Evolutionary conservation across 1,140 invertebrate species (phyloP).

Genomic region (Globodera ellingtonae): DNA sequence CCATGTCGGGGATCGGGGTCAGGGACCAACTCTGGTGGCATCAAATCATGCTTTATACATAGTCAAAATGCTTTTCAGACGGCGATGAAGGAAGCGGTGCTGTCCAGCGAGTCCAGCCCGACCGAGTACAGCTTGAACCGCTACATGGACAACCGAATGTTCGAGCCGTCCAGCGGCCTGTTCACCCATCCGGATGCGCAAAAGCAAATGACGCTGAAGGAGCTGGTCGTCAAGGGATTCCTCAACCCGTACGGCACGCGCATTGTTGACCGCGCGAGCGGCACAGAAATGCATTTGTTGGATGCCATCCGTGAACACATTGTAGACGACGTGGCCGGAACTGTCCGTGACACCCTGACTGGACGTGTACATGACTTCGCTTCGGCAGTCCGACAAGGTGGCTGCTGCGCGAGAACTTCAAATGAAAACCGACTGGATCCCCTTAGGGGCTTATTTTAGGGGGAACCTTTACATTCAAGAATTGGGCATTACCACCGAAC

Average conservation of each 20-base stretch:
- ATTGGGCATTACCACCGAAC: no score
- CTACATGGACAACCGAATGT: slow-evolving; percentile 36
- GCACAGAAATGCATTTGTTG: slow-evolving; percentile 77
- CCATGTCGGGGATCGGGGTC: no score
- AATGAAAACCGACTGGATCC: no score
- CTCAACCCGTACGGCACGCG: slow-evolving; percentile 50
- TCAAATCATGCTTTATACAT: no score
- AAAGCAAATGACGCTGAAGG: slow-evolving; percentile 53
- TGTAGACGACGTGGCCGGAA: slow-evolving; percentile 77
- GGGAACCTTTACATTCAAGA: no score
- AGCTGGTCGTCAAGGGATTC: slow-evolving; percentile 56
- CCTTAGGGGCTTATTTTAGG: no score
- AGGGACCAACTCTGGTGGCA: no score
- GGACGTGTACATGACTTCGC: slow-evolving; percentile 59
- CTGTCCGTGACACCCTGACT: slow-evolving; percentile 73
- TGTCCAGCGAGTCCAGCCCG: background rate
- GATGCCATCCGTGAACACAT: slow-evolving; percentile 81
- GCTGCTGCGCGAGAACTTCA: no score
- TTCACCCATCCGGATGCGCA: slow-evolving; percentile 43
- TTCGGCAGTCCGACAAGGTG: slow-evolving; percentile 38
- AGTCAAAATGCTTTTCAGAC: no score
- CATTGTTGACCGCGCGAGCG: slow-evolving; percentile 77
- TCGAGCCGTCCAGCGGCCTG: slow-evolving; percentile 38
- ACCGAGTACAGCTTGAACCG: slow-evolving; percentile 39
- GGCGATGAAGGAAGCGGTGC: background rate